Percentiles rank a stretch among this genome's conserved stretches.
Conservation (phyloP, 2,888 invertebrate species). For the Seladonia tumulorum region DNA sequence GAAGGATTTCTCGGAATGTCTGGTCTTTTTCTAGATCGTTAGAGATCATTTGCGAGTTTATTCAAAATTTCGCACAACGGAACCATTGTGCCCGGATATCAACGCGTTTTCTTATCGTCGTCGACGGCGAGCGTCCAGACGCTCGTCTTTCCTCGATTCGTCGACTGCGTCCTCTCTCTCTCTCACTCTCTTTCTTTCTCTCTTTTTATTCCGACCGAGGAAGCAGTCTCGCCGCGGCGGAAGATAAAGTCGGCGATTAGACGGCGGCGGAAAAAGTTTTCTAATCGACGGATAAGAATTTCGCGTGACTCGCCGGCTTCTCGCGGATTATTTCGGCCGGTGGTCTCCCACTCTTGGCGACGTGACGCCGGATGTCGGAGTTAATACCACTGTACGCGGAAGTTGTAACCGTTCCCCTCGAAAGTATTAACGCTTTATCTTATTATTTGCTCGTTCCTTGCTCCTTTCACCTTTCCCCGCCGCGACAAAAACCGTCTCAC, state of each 20-base stretch:
- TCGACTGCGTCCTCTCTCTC: conserved; percentile 67
- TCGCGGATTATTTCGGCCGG: conserved; percentile 47
- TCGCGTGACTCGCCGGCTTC: conserved; percentile 49
- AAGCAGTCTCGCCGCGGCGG: conserved; percentile 13
- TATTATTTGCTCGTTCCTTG: not conserved
- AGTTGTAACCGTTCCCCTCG: conserved; percentile 37
- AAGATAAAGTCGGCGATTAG: conserved; percentile 59
- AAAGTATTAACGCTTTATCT: not conserved
- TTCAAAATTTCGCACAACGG: conserved; percentile 67
- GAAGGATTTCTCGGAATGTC: not conserved
- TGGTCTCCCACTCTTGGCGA: not conserved
- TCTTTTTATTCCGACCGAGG: conserved; percentile 1
- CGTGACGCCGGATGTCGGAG: conserved; percentile 6
- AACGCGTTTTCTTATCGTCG: conserved; percentile 56
- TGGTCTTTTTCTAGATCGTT: conserved; percentile 14
- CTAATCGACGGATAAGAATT: conserved; percentile 57
- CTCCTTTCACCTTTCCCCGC: conserved; percentile 1
- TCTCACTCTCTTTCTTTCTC: conserved; percentile 24
- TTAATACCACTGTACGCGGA: conserved; percentile 31
- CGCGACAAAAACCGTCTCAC: not conserved
- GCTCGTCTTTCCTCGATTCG: conserved; percentile 39
- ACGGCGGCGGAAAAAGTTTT: conserved; percentile 50
- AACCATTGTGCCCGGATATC: conserved; percentile 67
- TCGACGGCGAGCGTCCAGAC: conserved; percentile 73
- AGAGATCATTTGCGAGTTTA: conserved; percentile 50